These are phyloP conservation scores for Eubasilissa splendida DNA, from an alignment of 2,888 invertebrate species.

Conservation along the genomic window DNA sequence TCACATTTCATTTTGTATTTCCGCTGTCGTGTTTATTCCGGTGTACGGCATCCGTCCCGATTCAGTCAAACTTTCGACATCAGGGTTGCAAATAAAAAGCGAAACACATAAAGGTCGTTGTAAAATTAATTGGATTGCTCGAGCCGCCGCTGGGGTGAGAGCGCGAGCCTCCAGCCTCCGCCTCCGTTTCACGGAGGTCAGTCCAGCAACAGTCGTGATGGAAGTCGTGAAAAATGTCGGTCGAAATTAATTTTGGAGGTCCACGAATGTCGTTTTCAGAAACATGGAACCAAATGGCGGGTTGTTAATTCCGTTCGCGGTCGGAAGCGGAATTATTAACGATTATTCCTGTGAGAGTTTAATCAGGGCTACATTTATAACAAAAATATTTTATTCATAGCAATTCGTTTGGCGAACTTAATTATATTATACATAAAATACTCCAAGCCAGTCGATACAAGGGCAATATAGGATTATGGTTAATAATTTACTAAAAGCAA, in stretches of 20 bases:
- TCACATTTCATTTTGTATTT: slow-evolving; percentile 11
- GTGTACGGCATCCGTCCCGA: background rate
- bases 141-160: background rate
- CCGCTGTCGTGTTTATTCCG: background rate
- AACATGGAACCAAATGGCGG: slow-evolving; percentile 26
- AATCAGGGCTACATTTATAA: background rate
- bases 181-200: background rate
- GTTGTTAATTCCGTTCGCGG: slow-evolving; percentile 16
- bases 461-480: too few relatives aligned
- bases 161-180: too few relatives aligned
- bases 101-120: slow-evolving; percentile 20
- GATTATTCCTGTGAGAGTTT: background rate
- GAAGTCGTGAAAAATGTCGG: slow-evolving; percentile 25
- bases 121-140: slow-evolving; percentile 31
- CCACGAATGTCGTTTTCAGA: slow-evolving; percentile 1
- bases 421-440: too few relatives aligned
- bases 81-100: background rate
- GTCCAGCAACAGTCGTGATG: background rate
- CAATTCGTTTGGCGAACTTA: too few relatives aligned
- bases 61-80: background rate
- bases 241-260: slow-evolving; percentile 27
- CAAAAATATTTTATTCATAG: too few relatives aligned
- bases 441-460: too few relatives aligned
- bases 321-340: slow-evolving; percentile 8
- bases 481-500: too few relatives aligned